phyloP scores from a whole-genome alignment of 2,888 invertebrate genomes.

The Silvanus unidentatus region DNA sequence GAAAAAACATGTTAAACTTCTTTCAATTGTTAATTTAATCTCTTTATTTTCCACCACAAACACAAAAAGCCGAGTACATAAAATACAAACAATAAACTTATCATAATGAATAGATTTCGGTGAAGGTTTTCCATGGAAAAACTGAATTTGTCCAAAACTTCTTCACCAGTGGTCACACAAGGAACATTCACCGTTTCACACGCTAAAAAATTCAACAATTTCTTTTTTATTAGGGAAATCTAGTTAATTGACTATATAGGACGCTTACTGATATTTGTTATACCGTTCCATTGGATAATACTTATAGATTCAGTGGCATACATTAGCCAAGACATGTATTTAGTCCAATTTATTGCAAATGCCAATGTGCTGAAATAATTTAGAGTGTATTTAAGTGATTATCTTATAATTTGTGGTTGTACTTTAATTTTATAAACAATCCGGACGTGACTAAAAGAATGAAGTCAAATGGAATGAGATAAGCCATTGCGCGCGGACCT shows the following conservation, averaged over 20 bases:
- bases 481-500: conserved; percentile 73
- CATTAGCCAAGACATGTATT: conserved; percentile 79
- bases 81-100: conserved; percentile 60
- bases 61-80: conserved; percentile 66
- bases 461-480: conserved; percentile 80
- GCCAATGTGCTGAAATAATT: conserved; percentile 24
- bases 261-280: conserved; percentile 63
- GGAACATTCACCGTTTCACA: conserved; percentile 58
- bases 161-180: conserved; percentile 64
- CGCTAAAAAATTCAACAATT: conserved; percentile 50
- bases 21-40: conserved; percentile 50
- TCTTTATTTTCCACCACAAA: conserved; percentile 57
- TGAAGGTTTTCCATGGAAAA: conserved; percentile 60
- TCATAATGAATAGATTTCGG: conserved; percentile 61
- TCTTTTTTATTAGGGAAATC: background rate
- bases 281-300: conserved; percentile 73
- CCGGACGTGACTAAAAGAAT: conserved; percentile 84
- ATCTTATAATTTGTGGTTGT: no score
- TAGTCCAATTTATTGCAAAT: conserved; percentile 60
- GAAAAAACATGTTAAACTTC: background rate
- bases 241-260: background rate
- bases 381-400: no score
- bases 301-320: conserved; percentile 81
- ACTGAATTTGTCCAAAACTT: conserved; percentile 68
- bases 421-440: conserved; percentile 77